Evolutionary conservation across 2,113 vertebrate species (phyloP).

Genomic region (Phalacrocorax pelagicus): DNA sequence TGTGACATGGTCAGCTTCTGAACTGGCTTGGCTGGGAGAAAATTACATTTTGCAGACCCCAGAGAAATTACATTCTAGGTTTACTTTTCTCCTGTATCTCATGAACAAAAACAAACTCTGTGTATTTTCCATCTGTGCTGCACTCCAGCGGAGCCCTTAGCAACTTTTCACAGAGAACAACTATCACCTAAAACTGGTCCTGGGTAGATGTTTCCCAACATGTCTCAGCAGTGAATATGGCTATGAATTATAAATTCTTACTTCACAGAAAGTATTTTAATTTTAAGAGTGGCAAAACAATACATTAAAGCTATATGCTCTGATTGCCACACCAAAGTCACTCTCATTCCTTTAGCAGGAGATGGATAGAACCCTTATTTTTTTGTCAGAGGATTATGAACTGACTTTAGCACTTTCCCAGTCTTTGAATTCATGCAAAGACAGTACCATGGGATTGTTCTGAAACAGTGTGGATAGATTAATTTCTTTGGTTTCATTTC

Average conservation of each 20-base stretch:
- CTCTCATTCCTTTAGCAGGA: not conserved
- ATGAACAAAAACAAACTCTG: not conserved
- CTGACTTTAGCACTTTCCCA: not conserved
- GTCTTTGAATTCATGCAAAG: not conserved
- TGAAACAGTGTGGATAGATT: not conserved
- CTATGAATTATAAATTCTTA: not conserved
- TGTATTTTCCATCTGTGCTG: not conserved
- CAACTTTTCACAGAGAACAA: not conserved
- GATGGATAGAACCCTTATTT: not conserved
- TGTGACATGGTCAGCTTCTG: not conserved
- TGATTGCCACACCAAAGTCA: rapidly evolving
- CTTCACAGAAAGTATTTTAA: not conserved
- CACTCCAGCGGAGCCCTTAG: rapidly evolving
- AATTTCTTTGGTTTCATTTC: not conserved
- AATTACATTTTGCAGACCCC: not conserved
- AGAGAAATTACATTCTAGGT: not conserved
- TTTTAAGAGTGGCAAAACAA: not conserved
- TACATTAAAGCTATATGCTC: not conserved
- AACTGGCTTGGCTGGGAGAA: not conserved
- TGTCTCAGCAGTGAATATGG: not conserved
- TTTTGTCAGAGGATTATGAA: not conserved
- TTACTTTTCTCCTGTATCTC: not conserved
- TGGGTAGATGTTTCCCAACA: not conserved
- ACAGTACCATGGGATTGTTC: not conserved
- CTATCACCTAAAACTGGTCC: not conserved